Percentiles rank a stretch among this genome's conserved stretches.
These are phyloP conservation scores for Poeciliopsis prolifica DNA, from an alignment of 2,113 vertebrate species.

Conservation along the genomic window DNA sequence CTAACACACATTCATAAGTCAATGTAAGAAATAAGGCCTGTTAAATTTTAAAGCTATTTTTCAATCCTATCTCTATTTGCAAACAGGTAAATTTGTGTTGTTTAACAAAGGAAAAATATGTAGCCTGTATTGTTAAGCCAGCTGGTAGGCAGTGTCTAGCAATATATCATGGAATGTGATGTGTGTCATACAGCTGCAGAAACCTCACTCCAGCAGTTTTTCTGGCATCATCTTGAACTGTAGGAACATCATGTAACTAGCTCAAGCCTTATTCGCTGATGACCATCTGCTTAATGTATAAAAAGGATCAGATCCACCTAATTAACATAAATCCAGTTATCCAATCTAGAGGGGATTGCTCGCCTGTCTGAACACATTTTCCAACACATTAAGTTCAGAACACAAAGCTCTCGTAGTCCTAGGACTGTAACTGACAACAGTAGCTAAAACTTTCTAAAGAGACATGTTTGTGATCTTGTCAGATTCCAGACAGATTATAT, in stretches of 20 bases:
- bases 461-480: background rate
- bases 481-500: background rate
- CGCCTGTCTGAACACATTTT: background rate
- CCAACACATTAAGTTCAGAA: conserved; percentile 4
- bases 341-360: background rate
- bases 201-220: too few species aligned
- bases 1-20: too few species aligned
- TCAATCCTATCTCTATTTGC: too few species aligned
- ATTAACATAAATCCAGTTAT: conserved; percentile 9
- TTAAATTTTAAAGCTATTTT: too few species aligned
- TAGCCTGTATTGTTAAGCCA: too few species aligned
- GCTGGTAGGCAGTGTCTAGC: too few species aligned
- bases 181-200: too few species aligned
- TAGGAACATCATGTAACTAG: background rate
- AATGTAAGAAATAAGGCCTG: too few species aligned
- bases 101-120: too few species aligned
- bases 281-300: background rate
- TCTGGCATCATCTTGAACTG: too few species aligned
- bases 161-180: too few species aligned
- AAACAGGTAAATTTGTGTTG: too few species aligned
- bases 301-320: background rate
- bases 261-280: background rate
- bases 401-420: background rate
- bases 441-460: conserved; percentile 8
- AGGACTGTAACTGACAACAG: background rate